Base-by-base conservation (phyloP, 2,888 invertebrate species). In the Tetropium fuscum region DNA sequence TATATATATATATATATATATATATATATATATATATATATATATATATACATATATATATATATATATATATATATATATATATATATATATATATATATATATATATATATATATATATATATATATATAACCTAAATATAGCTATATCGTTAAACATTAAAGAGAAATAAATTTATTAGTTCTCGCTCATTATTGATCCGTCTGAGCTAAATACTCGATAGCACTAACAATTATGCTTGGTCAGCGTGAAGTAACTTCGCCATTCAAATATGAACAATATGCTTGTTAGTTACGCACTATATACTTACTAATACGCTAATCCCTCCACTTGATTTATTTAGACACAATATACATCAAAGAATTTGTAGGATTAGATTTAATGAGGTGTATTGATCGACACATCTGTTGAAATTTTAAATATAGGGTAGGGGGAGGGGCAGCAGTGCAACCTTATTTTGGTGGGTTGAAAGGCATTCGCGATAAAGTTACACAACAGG, bases 201-300 rank as follows among this genome's bases (percentile, higher is more conserved):
- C 8, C 3, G 13, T 13, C 13, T 8, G 20, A 22, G 13, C 4
- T 34, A 34, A 6, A 43, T 43, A 20, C 41, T n/a, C n/a, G n/a
- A 13, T 25, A 25, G 22, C 8, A n/a, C 13, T 10, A 43, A 22
- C 41, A 22, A 22, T 43, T 43, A 25, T 10, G 13, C 20, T 11
- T 43, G 41, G 22, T 22, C 41, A 22, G 41, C 41, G 22, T 43
- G 41, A 43, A 43, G 41, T 43, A 43, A 25, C 13, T 43, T 13
- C 13, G 3, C 41, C 13, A 43, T 13, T 19, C 47, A 47, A 47
- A 30, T 32, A 32, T 20, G 16, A 34, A 47, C 47, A 47, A 47
- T 47, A 47, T 32, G 47, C 47, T 47, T 47, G 47, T 47, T 47
- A 47, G 47, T 47, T 10, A 34, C 32, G 47, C 47, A 19, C 47